Conservation (phyloP, 2,113 vertebrate species). For the Eclectus roratus region DNA sequence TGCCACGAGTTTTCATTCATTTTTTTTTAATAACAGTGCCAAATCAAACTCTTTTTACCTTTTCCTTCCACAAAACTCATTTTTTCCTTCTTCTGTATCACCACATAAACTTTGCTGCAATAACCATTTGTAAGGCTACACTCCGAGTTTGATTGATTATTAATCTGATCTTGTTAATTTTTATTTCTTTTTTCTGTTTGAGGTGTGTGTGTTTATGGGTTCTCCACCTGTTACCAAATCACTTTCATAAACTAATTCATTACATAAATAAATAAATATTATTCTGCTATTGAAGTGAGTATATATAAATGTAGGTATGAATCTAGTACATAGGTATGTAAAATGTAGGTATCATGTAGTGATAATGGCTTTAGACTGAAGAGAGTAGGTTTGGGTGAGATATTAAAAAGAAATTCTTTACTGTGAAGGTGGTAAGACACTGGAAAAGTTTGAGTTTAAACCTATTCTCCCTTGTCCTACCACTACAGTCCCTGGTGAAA, state of each 20-base stretch:
- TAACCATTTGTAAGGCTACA: background rate
- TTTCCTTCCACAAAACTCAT: background rate
- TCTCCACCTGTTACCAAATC: background rate
- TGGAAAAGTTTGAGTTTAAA: background rate
- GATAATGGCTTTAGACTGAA: background rate
- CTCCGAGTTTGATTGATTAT: background rate
- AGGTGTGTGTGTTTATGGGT: background rate
- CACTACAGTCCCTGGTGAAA: background rate
- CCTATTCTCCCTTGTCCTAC: background rate
- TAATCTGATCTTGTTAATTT: background rate
- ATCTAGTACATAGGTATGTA: background rate
- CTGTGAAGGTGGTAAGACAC: background rate
- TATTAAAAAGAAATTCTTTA: background rate
- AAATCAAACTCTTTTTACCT: background rate
- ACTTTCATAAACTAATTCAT: background rate
- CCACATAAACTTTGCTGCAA: background rate
- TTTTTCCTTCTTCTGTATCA: background rate
- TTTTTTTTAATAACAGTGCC: background rate
- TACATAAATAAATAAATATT: background rate
- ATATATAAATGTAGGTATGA: background rate
- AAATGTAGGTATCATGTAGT: background rate
- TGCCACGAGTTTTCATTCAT: background rate
- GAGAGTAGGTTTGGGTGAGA: background rate
- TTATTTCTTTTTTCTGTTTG: background rate
- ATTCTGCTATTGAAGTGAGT: background rate